Base-by-base conservation (phyloP, 2,888 invertebrate genomes). In the Piscicola geometra region DNA sequence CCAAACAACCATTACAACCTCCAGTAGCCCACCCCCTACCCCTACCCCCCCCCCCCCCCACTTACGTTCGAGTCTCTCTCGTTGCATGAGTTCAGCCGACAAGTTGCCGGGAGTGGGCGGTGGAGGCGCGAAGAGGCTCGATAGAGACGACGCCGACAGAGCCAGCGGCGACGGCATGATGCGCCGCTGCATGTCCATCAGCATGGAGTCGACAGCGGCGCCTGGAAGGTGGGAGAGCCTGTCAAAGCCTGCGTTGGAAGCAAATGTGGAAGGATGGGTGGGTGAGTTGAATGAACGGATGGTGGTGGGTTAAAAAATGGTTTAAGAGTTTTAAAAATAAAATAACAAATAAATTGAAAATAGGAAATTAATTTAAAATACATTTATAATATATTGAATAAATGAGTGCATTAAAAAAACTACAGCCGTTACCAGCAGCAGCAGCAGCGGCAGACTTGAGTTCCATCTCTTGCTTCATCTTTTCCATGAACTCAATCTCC, bases 401-500 rank as follows among this genome's bases (percentile, higher is more conserved):
- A 41, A 5, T 41, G 15, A 25, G 41, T 25, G 36, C 25, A 25
- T 47, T 35, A 60, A 28, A 5, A 25, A 28, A 47, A n/a, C n/a
- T n/a, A n/a, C n/a, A n/a, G n/a, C n/a, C n/a, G 25, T 28, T 15
- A 21, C n/a, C n/a, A n/a, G 5, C 18, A 66, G 32, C 47, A 1
- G 67, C 67, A 25, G 32, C 71, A 77, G 84, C 84, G 78, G 82
- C 83, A 56, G 85, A 84, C 80, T 86, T 90, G 89, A 85, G 89
- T 89, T 87, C 95, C 78, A 85, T 79, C 91, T 87, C 95, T 83
- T 94, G 94, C 86, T 94, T 93, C 79, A 94, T 88, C 79, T 93
- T 88, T 82, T 93, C 93, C 83, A 91, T 91, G 79, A 93, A 87
- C 84, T 93, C 86, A 82, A 84, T 80, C 78, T 93, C 93, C 32